Percentiles rank a stretch among this genome's conserved stretches.
These are phyloP conservation scores for Penelope pileata DNA, from an alignment of 2,113 vertebrate genomes.

Conservation along the genomic window DNA sequence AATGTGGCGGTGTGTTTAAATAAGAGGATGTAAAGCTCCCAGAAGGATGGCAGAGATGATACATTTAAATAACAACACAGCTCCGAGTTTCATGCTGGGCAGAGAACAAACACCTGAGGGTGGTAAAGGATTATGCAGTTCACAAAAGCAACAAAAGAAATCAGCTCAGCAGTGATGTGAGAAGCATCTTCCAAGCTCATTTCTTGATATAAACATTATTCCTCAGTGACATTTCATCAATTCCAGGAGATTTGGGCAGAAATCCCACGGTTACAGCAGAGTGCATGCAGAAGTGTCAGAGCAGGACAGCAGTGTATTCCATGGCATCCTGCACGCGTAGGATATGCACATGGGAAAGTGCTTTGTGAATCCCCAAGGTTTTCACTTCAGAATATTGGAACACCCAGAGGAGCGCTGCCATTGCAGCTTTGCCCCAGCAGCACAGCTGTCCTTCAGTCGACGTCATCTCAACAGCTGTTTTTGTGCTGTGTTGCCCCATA, in stretches of 20 bases:
- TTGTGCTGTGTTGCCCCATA: not conserved
- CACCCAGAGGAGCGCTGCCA: not conserved
- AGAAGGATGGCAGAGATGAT: not conserved
- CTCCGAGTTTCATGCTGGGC: accelerated
- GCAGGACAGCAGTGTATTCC: not conserved
- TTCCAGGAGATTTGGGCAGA: not conserved
- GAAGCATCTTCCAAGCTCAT: not conserved
- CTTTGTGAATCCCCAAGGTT: accelerated
- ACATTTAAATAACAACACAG: accelerated
- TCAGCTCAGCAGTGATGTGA: not conserved
- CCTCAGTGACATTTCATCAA: accelerated
- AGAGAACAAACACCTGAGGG: not conserved
- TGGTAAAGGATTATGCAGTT: not conserved
- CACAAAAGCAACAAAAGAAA: not conserved
- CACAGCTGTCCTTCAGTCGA: not conserved
- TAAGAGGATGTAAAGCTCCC: not conserved
- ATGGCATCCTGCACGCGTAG: not conserved
- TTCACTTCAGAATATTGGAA: no score
- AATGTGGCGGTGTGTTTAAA: accelerated
- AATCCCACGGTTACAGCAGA: not conserved
- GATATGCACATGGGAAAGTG: accelerated
- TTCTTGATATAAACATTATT: not conserved
- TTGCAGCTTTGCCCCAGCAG: not conserved
- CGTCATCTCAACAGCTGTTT: not conserved
- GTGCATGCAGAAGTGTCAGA: accelerated